Evolutionary conservation across 2,797 vertebrate species (phyloP).

Genomic region (Choloepus didactylus): DNA sequence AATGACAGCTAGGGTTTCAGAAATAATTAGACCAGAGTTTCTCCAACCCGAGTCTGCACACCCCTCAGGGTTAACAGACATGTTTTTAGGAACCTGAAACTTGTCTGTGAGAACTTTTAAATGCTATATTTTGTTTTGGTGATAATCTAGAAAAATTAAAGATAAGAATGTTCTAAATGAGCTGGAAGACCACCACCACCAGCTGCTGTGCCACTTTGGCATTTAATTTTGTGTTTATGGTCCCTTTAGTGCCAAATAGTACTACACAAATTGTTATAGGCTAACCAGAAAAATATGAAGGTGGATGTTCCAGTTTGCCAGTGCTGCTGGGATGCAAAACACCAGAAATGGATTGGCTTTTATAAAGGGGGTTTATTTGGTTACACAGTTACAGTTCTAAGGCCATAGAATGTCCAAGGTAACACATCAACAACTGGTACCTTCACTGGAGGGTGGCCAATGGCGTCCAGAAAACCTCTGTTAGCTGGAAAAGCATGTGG

Average conservation of each 20-base stretch:
- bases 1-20: slow-evolving; percentile 20
- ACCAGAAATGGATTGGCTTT: too few species aligned
- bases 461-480: too few species aligned
- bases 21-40: not conserved
- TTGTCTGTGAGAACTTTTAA: slow-evolving; percentile 39
- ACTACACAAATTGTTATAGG: not conserved
- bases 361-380: too few species aligned
- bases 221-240: not conserved
- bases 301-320: not conserved
- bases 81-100: not conserved
- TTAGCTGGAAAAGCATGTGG: too few species aligned
- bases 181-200: not conserved
- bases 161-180: not conserved
- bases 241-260: not conserved
- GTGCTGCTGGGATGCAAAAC: too few species aligned
- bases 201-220: not conserved
- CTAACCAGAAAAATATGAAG: not conserved
- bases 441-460: too few species aligned
- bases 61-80: not conserved
- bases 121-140: slow-evolving; percentile 3
- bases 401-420: too few species aligned
- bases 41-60: not conserved
- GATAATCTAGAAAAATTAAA: not conserved
- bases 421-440: too few species aligned
- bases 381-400: too few species aligned